A percentile compares a stretch with the other conserved stretches of the same genome.
Evolutionary conservation across 2,113 vertebrate genomes (phyloP).

Genomic region (Myotis lucifugus): DNA sequence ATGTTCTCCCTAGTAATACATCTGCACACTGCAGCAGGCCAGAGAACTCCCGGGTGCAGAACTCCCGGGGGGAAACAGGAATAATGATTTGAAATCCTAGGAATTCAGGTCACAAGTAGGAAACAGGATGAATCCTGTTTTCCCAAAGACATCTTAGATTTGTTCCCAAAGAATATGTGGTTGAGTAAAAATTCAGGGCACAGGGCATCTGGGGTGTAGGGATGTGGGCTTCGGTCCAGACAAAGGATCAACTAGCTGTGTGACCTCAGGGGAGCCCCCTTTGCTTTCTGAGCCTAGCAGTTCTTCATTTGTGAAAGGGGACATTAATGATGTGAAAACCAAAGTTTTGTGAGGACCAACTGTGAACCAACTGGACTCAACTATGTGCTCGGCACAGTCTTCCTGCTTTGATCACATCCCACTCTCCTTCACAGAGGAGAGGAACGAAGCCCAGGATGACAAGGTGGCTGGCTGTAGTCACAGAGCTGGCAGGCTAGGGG

Average conservation of each 20-base stretch:
- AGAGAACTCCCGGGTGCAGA: not conserved
- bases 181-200: not conserved
- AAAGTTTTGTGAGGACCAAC: not conserved
- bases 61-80: not conserved
- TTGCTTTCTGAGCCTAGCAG: not conserved
- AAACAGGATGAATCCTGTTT: not conserved
- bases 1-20: not conserved
- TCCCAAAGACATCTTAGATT: not conserved
- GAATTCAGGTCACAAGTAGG: not conserved
- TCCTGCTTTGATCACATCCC: not conserved
- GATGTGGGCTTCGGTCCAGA: not conserved
- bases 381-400: not conserved
- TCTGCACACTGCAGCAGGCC: not conserved
- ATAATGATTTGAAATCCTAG: not conserved
- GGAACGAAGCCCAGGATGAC: not conserved
- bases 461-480: not conserved
- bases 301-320: not conserved
- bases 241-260: not conserved
- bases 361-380: not conserved
- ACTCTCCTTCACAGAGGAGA: not conserved
- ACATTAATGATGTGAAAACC: not conserved
- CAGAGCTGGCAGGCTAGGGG: fast-evolving
- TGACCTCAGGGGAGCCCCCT: not conserved
- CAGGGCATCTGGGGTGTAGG: not conserved
- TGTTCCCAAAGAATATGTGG: not conserved